phyloP scores from a whole-genome alignment of 2,888 invertebrate genomes.

The Pinctada fucata region DNA sequence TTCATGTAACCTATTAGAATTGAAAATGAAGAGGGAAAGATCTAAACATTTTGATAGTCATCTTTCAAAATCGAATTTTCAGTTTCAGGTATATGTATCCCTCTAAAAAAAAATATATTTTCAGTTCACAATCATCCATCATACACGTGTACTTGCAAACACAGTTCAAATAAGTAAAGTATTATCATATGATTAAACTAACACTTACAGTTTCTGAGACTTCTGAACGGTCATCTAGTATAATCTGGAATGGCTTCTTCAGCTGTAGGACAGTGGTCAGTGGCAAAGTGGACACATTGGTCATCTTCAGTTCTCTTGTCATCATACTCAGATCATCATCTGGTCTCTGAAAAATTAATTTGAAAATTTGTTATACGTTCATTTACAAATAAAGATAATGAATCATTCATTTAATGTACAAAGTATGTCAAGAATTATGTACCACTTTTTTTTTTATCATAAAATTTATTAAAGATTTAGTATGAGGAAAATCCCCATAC shows the following conservation, averaged over 20 bases:
- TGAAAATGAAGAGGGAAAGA: background rate
- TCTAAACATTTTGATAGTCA: background rate
- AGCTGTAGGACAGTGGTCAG: slow-evolving; percentile 71
- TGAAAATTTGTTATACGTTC: background rate
- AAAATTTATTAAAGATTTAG: too few species aligned
- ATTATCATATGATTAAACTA: background rate
- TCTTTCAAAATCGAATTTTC: too few species aligned
- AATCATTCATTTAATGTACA: too few species aligned
- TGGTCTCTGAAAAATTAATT: slow-evolving; percentile 53
- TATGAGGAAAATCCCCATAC: slow-evolving; percentile 47
- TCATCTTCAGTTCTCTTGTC: slow-evolving; percentile 69
- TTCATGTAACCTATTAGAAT: background rate
- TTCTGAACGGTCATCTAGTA: slow-evolving; percentile 55
- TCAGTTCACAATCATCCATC: too few species aligned
- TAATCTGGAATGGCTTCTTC: slow-evolving; percentile 71
- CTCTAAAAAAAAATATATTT: too few species aligned
- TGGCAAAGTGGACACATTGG: slow-evolving; percentile 75
- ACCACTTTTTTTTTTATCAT: too few species aligned
- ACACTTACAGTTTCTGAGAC: slow-evolving; percentile 63
- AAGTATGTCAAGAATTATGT: too few species aligned
- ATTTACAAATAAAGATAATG: too few species aligned
- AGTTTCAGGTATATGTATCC: too few species aligned
- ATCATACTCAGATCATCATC: slow-evolving; percentile 64
- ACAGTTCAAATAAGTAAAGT: too few species aligned
- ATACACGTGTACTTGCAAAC: too few species aligned